phyloP scores from a whole-genome alignment of 2,113 vertebrate genomes.

The Furnarius figulus region DNA sequence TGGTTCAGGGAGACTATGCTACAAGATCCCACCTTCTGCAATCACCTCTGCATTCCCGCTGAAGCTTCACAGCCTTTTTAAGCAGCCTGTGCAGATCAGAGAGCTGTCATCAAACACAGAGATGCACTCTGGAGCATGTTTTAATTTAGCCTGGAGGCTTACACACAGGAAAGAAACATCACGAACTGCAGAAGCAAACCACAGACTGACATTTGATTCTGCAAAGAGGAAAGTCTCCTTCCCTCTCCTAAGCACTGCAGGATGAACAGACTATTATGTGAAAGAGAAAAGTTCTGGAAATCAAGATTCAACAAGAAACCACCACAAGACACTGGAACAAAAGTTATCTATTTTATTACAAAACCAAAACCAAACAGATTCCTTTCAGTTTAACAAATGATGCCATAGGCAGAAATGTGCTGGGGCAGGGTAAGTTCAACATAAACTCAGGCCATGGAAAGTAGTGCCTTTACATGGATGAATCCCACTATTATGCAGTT shows the following conservation, averaged over 20 bases:
- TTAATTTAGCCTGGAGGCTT: neutral
- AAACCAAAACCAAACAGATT: slow-evolving; percentile 39
- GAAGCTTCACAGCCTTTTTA: neutral
- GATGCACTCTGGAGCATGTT: neutral
- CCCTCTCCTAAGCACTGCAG: neutral
- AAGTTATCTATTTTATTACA: slow-evolving; percentile 67
- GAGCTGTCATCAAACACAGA: neutral
- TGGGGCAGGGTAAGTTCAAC: neutral
- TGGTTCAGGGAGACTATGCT: neutral
- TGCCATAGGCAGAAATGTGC: neutral
- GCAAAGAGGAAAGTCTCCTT: neutral
- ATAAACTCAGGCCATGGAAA: neutral
- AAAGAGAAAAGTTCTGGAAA: neutral
- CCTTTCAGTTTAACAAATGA: slow-evolving; percentile 27
- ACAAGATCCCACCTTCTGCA: fast-evolving
- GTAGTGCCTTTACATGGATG: neutral
- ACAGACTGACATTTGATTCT: neutral
- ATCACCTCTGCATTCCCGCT: neutral
- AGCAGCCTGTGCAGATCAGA: neutral
- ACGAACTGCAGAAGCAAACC: neutral
- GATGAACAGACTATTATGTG: neutral
- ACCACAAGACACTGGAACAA: neutral
- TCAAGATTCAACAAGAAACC: neutral
- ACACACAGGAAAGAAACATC: neutral
- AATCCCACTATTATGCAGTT: neutral